Conservation (phyloP, 2,888 invertebrate species). For the Bugula neritina region DNA sequence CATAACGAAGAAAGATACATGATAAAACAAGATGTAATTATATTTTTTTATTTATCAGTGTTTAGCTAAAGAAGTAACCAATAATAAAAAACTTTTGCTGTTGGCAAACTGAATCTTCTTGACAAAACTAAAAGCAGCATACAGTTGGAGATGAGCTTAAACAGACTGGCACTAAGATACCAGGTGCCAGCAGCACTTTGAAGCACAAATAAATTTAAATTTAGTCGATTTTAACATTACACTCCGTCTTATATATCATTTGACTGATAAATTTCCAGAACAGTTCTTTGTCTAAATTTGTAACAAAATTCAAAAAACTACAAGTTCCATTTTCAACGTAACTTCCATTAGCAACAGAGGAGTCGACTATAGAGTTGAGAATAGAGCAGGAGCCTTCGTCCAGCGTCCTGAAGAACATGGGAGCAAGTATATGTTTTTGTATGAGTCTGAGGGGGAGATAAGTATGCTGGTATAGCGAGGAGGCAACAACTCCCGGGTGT, state of each 20-base stretch:
- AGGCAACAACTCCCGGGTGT: conserved; percentile 10
- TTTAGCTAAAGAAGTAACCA: no score
- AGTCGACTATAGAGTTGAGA: not conserved
- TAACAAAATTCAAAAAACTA: not conserved
- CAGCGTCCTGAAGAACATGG: not conserved
- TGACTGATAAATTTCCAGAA: conserved; percentile 16
- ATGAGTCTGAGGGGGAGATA: not conserved
- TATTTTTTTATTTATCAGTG: no score
- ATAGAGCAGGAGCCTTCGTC: not conserved
- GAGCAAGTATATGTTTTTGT: not conserved
- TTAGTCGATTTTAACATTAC: not conserved
- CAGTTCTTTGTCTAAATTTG: not conserved
- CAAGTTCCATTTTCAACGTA: conserved; percentile 13
- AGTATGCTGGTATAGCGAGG: not conserved
- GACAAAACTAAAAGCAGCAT: no score
- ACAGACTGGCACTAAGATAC: no score
- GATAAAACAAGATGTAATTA: no score
- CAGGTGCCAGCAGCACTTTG: no score
- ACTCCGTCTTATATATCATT: not conserved
- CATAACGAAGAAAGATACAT: no score
- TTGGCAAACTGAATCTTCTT: no score
- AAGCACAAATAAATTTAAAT: no score
- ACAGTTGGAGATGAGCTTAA: no score
- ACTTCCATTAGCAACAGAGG: not conserved
- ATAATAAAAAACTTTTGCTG: no score